Percentiles rank a stretch among this genome's conserved stretches.
Evolutionary conservation across 2,888 invertebrate species (phyloP).

Genomic region (Pollenia labialis): DNA sequence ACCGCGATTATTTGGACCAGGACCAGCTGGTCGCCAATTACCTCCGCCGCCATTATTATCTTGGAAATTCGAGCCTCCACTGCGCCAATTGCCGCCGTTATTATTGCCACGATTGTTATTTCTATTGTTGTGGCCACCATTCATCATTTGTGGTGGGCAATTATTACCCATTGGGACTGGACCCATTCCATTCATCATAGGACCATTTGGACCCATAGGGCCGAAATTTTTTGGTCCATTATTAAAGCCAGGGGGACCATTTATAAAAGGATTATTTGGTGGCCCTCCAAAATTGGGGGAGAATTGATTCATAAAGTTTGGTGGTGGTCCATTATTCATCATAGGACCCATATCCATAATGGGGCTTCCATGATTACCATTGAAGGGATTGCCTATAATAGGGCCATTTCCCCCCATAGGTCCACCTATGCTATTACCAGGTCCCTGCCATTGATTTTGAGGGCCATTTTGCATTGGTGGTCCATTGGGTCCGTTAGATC

Average conservation of each 20-base stretch:
- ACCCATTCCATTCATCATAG: constrained; percentile 64
- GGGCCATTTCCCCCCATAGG: constrained; percentile 69
- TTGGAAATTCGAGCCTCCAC: constrained; percentile 81
- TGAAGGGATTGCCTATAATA: constrained; percentile 76
- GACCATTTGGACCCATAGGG: constrained; percentile 76
- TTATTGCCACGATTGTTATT: constrained; percentile 76
- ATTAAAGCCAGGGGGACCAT: constrained; percentile 72
- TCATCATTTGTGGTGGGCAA: constrained; percentile 80
- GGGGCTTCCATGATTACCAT: constrained; percentile 73
- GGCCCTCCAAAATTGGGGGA: constrained; percentile 52
- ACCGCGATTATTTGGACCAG: constrained; percentile 83
- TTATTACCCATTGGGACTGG: constrained; percentile 73
- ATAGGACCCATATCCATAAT: constrained; percentile 72
- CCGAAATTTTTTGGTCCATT: constrained; percentile 78
- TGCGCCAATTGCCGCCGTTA: constrained; percentile 81
- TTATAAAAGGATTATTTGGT: constrained; percentile 56
- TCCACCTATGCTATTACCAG: constrained; percentile 69
- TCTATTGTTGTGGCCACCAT: constrained; percentile 79
- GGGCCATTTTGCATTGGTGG: constrained; percentile 69
- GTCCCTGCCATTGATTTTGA: constrained; percentile 67
- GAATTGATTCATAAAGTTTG: constrained; percentile 71
- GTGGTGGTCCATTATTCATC: constrained; percentile 72
- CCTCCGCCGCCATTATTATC: constrained; percentile 82
- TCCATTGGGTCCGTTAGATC: constrained; percentile 68
- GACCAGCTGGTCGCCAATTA: constrained; percentile 86